These are phyloP conservation scores for Hyaena hyaena DNA, from an alignment of 2,113 vertebrate genomes.

Conservation along the genomic window DNA sequence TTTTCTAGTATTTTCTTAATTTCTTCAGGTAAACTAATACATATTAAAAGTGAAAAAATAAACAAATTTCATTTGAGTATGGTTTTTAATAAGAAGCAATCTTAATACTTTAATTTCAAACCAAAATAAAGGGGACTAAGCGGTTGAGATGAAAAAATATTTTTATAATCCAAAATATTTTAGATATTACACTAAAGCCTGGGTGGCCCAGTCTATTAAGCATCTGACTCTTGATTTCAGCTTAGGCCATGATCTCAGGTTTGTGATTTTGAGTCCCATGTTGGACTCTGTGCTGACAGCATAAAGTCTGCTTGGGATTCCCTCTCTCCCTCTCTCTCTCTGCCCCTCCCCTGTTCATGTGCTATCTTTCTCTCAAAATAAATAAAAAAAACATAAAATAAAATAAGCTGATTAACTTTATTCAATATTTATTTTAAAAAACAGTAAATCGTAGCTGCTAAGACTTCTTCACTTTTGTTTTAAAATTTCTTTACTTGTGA, in stretches of 20 bases:
- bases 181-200: too few species aligned
- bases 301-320: too few species aligned
- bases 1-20: neutral
- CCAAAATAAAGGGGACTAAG: neutral
- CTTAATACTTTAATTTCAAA: neutral
- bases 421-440: neutral
- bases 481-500: neutral
- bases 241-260: too few species aligned
- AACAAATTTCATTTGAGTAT: neutral
- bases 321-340: too few species aligned
- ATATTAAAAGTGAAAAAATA: neutral
- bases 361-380: too few species aligned
- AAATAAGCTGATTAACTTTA: neutral
- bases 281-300: too few species aligned
- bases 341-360: too few species aligned
- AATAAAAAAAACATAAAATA: too few species aligned
- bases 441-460: neutral
- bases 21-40: neutral
- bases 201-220: too few species aligned
- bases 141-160: neutral
- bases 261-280: too few species aligned
- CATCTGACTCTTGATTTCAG: too few species aligned
- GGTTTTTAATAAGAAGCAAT: neutral
- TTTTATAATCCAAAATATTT: neutral
- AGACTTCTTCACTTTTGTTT: neutral